phyloP scores from a whole-genome alignment of 2,797 vertebrate species.

The Melanotaenia maccullochi region DNA sequence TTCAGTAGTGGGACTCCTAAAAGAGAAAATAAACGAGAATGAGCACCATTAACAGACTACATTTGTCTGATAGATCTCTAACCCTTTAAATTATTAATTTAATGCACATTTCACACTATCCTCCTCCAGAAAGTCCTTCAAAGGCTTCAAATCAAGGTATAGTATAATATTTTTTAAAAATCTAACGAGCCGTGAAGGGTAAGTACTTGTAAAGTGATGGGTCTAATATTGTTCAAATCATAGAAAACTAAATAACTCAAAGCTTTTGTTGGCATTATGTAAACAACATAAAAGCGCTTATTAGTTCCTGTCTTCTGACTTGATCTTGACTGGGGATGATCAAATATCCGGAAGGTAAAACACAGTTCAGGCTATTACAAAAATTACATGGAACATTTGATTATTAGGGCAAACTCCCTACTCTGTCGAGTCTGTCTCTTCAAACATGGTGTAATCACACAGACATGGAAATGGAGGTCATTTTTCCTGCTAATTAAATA shows the following conservation, averaged over 20 bases:
- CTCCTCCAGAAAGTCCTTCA: neutral
- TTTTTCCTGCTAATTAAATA: conserved; percentile 59
- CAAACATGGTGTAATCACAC: conserved; percentile 34
- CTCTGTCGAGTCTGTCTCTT: conserved; percentile 19
- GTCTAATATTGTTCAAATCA: neutral
- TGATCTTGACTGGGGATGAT: conserved; percentile 29
- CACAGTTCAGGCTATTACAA: conserved; percentile 38
- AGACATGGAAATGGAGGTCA: conserved; percentile 22
- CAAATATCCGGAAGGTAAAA: conserved; percentile 63
- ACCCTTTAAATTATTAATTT: neutral
- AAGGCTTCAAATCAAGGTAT: neutral
- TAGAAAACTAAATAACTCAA: conserved; percentile 22
- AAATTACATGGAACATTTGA: conserved; percentile 53
- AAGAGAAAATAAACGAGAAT: neutral
- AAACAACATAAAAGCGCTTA: conserved; percentile 31
- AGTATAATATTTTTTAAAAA: neutral
- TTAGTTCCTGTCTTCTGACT: conserved; percentile 40
- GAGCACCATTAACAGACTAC: neutral
- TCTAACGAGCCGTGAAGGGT: neutral
- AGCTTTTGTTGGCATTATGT: conserved; percentile 13
- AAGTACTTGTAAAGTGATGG: conserved; percentile 3
- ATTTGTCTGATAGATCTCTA: neutral
- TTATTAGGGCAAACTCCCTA: conserved; percentile 47
- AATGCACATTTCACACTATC: neutral
- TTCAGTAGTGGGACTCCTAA: neutral